Evolutionary conservation across 2,113 vertebrate species (phyloP).

Genomic region (human (Homo sapiens)): DNA sequence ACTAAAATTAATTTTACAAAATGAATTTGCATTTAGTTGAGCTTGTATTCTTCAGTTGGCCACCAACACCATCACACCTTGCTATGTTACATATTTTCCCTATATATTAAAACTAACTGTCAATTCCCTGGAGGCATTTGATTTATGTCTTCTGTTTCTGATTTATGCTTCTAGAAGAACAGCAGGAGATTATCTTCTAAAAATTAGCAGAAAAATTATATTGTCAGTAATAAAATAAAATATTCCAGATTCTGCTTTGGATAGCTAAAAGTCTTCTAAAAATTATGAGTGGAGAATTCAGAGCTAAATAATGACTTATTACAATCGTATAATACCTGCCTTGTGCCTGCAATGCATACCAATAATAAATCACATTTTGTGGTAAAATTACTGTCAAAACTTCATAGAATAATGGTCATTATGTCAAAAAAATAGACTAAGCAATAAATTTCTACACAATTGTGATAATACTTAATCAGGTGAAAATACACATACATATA

Average conservation of each 20-base stretch:
- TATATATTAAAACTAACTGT: neutral
- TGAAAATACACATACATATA: neutral
- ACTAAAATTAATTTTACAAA: neutral
- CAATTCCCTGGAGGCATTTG: neutral
- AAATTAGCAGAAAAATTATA: neutral
- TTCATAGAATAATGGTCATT: neutral
- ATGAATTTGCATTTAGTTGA: neutral
- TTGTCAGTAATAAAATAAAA: neutral
- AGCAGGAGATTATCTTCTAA: neutral
- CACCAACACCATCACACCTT: neutral
- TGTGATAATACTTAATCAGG: neutral
- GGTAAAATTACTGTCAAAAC: neutral
- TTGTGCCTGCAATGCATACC: neutral
- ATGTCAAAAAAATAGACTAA: neutral
- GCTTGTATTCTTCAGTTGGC: neutral
- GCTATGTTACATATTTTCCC: neutral
- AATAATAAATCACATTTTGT: neutral
- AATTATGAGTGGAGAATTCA: neutral
- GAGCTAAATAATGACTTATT: neutral
- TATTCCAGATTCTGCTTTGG: neutral
- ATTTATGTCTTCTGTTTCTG: conserved; percentile 9
- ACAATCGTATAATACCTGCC: neutral
- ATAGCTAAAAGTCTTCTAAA: neutral
- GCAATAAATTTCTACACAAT: neutral
- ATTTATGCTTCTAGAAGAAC: neutral